Conservation (phyloP, 2,113 vertebrate species). For the Otocyon megalotis region DNA sequence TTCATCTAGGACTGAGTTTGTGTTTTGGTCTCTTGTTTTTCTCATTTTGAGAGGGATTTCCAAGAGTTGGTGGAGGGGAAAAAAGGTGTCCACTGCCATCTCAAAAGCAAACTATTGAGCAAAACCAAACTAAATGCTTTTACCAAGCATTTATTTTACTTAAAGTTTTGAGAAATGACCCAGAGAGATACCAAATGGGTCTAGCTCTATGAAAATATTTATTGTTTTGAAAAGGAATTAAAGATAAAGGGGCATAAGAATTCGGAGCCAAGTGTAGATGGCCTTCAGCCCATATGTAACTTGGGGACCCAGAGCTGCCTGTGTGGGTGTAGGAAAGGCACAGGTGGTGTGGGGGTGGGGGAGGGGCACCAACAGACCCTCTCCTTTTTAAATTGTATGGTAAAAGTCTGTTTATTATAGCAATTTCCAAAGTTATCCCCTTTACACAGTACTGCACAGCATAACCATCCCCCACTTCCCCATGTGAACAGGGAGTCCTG, state of each 20-base stretch:
- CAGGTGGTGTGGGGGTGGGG: neutral
- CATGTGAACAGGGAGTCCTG: rapidly evolving
- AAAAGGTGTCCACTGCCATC: neutral
- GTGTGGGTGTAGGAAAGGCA: rapidly evolving
- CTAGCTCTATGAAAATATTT: neutral
- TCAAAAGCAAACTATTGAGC: neutral
- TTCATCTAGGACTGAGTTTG: neutral
- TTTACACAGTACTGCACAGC: neutral
- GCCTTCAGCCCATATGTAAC: rapidly evolving
- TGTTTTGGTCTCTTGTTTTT: neutral
- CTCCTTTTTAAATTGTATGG: neutral
- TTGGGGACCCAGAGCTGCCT: neutral
- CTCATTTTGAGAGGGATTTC: neutral
- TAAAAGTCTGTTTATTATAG: neutral
- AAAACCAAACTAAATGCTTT: neutral
- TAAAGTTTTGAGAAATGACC: neutral
- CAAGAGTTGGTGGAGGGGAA: neutral
- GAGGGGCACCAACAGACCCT: neutral
- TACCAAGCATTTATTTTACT: neutral
- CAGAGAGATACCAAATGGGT: neutral
- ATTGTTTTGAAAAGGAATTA: neutral
- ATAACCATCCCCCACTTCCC: neutral
- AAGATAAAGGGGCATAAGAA: neutral
- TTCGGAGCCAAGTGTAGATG: neutral
- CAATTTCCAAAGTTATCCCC: neutral